phyloP scores from a whole-genome alignment of 2,113 vertebrate species.

The Ciconia maguari region DNA sequence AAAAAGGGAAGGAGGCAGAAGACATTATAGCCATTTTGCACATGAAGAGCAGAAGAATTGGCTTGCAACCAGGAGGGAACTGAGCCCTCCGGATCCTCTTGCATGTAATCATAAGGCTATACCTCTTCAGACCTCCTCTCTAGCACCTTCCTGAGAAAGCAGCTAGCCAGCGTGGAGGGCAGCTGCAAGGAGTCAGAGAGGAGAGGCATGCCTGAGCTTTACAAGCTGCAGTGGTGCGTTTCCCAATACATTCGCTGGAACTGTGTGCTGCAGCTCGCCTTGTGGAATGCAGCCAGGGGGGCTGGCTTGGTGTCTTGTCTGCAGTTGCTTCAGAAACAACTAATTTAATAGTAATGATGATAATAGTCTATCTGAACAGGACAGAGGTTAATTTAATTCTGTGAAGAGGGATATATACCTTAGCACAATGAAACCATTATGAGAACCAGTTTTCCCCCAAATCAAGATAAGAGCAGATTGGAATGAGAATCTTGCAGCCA shows the following conservation, averaged over 20 bases:
- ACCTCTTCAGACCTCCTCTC: background rate
- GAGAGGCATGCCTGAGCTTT: background rate
- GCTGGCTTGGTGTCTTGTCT: background rate
- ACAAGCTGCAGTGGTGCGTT: background rate
- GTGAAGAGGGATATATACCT: background rate
- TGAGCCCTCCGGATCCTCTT: background rate
- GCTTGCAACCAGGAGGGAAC: background rate
- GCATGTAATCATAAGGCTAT: no score
- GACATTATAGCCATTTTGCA: background rate
- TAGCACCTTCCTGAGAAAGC: background rate
- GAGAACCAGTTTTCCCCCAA: background rate
- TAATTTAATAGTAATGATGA: constrained; percentile 18
- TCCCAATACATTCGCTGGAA: background rate
- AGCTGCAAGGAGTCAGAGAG: background rate
- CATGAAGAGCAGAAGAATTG: background rate
- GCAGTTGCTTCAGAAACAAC: constrained; percentile 35
- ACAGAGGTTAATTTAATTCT: constrained; percentile 33
- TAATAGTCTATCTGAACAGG: constrained; percentile 6
- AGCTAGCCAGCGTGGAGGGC: background rate
- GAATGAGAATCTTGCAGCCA: constrained; percentile 51
- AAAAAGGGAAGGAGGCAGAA: background rate
- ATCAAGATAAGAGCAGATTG: constrained; percentile 14
- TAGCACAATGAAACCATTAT: constrained; percentile 31
- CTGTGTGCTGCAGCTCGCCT: background rate
- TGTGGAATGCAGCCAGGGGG: background rate